Evolutionary conservation across 2,888 invertebrate species (phyloP), one percentile per base, ranked within the genome.

Genomic region (Cerastis leucographa): DNA sequence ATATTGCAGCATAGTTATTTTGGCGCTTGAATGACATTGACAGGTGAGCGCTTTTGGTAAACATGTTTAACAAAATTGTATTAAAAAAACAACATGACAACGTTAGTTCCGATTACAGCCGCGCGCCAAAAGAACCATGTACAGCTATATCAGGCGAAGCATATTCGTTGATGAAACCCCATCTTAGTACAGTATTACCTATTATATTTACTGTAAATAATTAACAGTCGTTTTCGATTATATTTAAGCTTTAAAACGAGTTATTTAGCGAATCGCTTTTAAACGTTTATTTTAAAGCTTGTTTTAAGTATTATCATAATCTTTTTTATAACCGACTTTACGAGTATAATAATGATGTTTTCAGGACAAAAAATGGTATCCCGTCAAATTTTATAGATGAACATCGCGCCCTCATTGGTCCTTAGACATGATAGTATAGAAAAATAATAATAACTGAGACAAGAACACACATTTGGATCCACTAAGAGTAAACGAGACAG

Each of bases 181-280:
- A 66, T 46, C 44, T 5, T 61, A 49, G 29, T n/a, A 56, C 12
- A 12, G 56, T 72, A 64, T 42, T 74, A 56, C 12, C 62, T 80
- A 81, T 25, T 65, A 65, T 54, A 69, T 81, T 81, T 82, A 51
- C 69, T 81, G 82, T 77, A 49, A 61, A 72, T 82, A 77, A 61
- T 82, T 72, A 78, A 82, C 82, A 81, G 78, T 81, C 82, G 29
- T 81, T 71, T 77, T 81, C 25, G 40, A 62, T 81, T 76, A 81
- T 49, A 67, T 76, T 62, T 76, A 71, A 71, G 62, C 69, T 70
- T 71, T 71, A 71, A 46, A 49, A 81, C 9, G 51, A 74, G 59
- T 76, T 69, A 77, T 77, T 62, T 54, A 59, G 65, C 59, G 29
- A 61, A 3, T 78, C 35, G 59, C 51, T 66, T 51, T 49, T 5